A percentile compares a stretch with the other conserved stretches of the same genome.
phyloP scores from a whole-genome alignment of 2,113 vertebrate species.

The Malurus alboscapulatus region DNA sequence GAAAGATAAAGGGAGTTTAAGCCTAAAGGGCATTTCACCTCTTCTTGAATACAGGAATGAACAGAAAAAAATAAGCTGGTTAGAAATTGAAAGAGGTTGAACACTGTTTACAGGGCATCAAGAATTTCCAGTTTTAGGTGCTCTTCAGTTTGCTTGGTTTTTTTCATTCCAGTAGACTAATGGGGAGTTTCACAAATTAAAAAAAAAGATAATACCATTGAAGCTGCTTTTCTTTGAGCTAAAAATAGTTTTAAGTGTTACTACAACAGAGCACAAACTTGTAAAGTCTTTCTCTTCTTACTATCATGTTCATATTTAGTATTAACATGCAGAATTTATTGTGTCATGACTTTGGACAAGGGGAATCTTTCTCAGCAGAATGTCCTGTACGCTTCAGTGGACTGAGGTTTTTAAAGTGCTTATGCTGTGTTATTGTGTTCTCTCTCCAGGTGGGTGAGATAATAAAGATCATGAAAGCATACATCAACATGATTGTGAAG shows the following conservation, averaged over 20 bases:
- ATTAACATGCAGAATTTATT: background rate
- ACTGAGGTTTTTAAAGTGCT: background rate
- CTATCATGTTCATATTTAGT: background rate
- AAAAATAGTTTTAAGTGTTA: background rate
- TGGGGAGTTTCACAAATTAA: background rate
- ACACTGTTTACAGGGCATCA: background rate
- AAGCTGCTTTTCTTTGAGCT: background rate
- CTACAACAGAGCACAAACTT: background rate
- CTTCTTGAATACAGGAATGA: background rate
- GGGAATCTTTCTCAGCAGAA: background rate
- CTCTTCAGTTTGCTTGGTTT: background rate
- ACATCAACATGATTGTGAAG: conserved; percentile 95
- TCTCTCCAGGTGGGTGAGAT: conserved; percentile 85
- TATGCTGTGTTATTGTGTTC: background rate
- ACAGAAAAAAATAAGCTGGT: background rate
- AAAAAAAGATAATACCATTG: background rate
- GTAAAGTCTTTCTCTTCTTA: background rate
- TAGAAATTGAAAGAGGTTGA: background rate
- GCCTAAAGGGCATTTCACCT: background rate
- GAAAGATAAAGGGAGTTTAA: background rate
- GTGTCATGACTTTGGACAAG: background rate
- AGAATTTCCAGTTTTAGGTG: background rate
- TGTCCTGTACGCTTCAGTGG: background rate
- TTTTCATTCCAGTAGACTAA: background rate
- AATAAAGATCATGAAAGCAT: conserved; percentile 94